phyloP scores from a whole-genome alignment of 2,888 invertebrate genomes.

The Habroteleia sp. region DNA sequence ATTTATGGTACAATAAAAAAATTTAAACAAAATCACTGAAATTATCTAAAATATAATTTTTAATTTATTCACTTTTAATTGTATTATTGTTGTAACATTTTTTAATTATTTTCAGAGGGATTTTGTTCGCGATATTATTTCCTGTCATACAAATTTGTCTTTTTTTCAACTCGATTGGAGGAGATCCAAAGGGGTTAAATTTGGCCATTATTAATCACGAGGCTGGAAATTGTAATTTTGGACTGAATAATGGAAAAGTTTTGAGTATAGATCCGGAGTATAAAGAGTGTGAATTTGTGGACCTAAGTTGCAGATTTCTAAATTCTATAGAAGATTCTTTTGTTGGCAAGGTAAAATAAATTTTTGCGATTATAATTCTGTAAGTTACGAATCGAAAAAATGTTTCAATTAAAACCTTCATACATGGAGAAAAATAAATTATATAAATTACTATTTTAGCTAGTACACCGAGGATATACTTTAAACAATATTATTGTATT shows the following conservation, averaged over 20 bases:
- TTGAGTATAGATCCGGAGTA: slow-evolving; percentile 73
- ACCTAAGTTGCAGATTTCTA: slow-evolving; percentile 85
- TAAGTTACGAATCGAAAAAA: neutral
- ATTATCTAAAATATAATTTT: too few relatives aligned
- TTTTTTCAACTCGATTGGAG: slow-evolving; percentile 91
- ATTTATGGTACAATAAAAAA: too few relatives aligned
- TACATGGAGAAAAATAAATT: too few relatives aligned
- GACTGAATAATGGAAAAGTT: slow-evolving; percentile 79
- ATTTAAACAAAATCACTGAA: too few relatives aligned
- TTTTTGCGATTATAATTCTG: too few relatives aligned
- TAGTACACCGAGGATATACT: too few relatives aligned
- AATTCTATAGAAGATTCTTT: slow-evolving; percentile 83
- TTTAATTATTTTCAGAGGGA: slow-evolving; percentile 83
- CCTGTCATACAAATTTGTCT: slow-evolving; percentile 90
- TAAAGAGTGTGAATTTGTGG: slow-evolving; percentile 82
- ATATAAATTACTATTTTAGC: too few relatives aligned
- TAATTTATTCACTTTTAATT: slow-evolving; percentile 7
- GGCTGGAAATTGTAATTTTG: slow-evolving; percentile 81
- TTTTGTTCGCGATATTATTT: slow-evolving; percentile 90
- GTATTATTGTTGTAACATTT: too few relatives aligned
- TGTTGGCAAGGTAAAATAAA: slow-evolving; percentile 80
- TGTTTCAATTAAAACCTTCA: too few relatives aligned
- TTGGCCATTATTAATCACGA: slow-evolving; percentile 92
- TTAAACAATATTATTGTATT: too few relatives aligned
- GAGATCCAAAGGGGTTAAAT: slow-evolving; percentile 87